Conservation (phyloP, 1,140 invertebrate species). For the Zaprionus lachaisei region DNA sequence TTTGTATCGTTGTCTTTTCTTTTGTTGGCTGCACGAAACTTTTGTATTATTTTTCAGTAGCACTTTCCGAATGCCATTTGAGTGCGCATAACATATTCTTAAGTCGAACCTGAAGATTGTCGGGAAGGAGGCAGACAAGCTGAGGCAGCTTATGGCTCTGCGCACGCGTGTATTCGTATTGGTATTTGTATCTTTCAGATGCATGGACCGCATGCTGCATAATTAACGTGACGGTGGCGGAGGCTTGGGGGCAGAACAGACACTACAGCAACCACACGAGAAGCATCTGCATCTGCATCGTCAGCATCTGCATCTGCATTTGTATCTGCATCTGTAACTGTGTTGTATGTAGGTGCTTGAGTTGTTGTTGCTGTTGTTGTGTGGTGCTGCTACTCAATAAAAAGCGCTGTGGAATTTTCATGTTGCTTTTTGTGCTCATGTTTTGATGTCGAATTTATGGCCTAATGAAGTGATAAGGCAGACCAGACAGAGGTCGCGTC, state of each 20-base stretch:
- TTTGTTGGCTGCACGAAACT: constrained; percentile 72
- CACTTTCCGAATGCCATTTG: constrained; percentile 81
- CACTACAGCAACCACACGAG: constrained; percentile 23
- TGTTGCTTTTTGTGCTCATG: constrained; percentile 55
- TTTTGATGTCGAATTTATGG: constrained; percentile 83
- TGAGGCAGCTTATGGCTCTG: constrained; percentile 38
- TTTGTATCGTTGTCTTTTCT: constrained; percentile 33
- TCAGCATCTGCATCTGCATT: constrained; percentile 63
- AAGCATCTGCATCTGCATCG: constrained; percentile 56
- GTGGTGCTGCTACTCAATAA: constrained; percentile 55
- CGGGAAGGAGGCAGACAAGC: constrained; percentile 15
- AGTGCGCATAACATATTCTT: constrained; percentile 81
- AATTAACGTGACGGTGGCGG: constrained; percentile 63
- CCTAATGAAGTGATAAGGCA: constrained; percentile 82
- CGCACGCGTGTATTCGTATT: constrained; percentile 47
- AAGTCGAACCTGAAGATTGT: constrained; percentile 40
- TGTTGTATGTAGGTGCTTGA: constrained; percentile 62
- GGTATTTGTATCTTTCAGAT: constrained; percentile 63
- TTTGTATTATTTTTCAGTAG: constrained; percentile 81
- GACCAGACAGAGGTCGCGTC: constrained; percentile 58
- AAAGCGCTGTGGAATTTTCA: constrained; percentile 67
- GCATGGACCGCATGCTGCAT: constrained; percentile 66
- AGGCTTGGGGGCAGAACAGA: constrained; percentile 19
- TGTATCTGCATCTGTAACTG: constrained; percentile 73
- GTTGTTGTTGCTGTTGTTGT: constrained; percentile 39